A percentile compares a stretch with the other conserved stretches of the same genome.
Conservation (phyloP, 2,113 vertebrate species). For the Eurypyga helias region DNA sequence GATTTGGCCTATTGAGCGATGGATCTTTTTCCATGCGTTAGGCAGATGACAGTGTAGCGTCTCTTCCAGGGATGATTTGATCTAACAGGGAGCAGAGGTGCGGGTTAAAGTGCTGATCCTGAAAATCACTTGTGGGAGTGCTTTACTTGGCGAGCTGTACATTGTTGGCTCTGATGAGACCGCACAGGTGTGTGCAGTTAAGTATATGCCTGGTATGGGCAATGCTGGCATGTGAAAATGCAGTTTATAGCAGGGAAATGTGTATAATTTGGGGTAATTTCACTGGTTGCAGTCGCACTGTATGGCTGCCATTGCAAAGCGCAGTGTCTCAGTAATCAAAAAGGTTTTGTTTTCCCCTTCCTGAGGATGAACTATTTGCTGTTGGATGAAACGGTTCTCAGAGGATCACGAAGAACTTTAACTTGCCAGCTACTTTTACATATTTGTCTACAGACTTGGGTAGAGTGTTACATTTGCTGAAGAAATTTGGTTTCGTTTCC, state of each 20-base stretch:
- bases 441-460: conserved; percentile 43
- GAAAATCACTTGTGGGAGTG: neutral
- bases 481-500: conserved; percentile 35
- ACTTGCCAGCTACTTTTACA: conserved; percentile 8
- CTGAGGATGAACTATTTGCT: conserved; percentile 34
- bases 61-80: neutral
- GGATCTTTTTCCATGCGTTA: neutral
- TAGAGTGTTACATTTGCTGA: conserved; percentile 26
- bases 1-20: neutral
- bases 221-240: neutral
- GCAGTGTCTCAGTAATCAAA: neutral
- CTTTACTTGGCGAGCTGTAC: neutral
- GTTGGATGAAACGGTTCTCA: neutral
- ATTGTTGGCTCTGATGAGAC: neutral
- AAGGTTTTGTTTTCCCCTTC: conserved; percentile 13
- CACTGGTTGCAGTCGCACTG: neutral
- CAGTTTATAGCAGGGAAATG: neutral
- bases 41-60: neutral
- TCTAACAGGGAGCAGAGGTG: neutral
- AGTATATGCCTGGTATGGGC: neutral
- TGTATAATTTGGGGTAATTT: conserved; percentile 5
- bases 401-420: neutral
- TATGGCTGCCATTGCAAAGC: neutral
- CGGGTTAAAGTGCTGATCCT: neutral
- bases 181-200: conserved; percentile 19